Evolutionary conservation across 2,113 vertebrate genomes (phyloP).

Genomic region (Chitala chitala): DNA sequence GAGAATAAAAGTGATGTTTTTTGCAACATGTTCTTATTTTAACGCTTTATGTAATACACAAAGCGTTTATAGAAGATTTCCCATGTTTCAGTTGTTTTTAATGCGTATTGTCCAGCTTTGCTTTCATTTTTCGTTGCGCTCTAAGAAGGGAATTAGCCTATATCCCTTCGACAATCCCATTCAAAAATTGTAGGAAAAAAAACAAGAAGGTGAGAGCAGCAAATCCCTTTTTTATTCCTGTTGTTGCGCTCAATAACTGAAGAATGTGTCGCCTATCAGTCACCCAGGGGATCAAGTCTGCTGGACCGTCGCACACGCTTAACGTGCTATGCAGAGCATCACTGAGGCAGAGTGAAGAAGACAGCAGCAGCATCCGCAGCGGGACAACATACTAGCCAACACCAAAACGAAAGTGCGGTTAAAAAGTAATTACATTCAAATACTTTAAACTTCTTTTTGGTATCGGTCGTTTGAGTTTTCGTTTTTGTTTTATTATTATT

Average conservation of each 20-base stretch:
- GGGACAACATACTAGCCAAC: slow-evolving; percentile 40
- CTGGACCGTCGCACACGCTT: slow-evolving; percentile 69
- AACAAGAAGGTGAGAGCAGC: slow-evolving; percentile 76
- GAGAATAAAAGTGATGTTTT: slow-evolving; percentile 39
- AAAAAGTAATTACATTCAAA: not conserved
- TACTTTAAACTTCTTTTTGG: not conserved
- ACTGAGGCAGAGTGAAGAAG: slow-evolving; percentile 54
- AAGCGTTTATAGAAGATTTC: slow-evolving; percentile 48
- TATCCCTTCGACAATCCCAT: slow-evolving; percentile 73
- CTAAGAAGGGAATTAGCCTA: slow-evolving; percentile 75
- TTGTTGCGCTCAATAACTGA: slow-evolving; percentile 80
- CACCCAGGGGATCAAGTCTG: slow-evolving; percentile 71
- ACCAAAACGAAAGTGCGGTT: not conserved
- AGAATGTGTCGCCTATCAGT: slow-evolving; percentile 81
- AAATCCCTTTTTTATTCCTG: slow-evolving; percentile 79
- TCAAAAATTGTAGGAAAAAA: slow-evolving; percentile 57
- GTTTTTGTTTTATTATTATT: not conserved
- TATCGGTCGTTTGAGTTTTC: not conserved
- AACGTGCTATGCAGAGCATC: slow-evolving; percentile 66
- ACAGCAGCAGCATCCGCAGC: slow-evolving; percentile 35
- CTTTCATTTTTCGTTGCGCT: slow-evolving; percentile 67
- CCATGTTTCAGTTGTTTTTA: slow-evolving; percentile 30
- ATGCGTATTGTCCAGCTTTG: slow-evolving; percentile 18
- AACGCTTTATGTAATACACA: slow-evolving; percentile 56
- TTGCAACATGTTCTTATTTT: slow-evolving; percentile 41